Evolutionary conservation across 2,797 vertebrate genomes (phyloP).

Genomic region (Choloepus didactylus): DNA sequence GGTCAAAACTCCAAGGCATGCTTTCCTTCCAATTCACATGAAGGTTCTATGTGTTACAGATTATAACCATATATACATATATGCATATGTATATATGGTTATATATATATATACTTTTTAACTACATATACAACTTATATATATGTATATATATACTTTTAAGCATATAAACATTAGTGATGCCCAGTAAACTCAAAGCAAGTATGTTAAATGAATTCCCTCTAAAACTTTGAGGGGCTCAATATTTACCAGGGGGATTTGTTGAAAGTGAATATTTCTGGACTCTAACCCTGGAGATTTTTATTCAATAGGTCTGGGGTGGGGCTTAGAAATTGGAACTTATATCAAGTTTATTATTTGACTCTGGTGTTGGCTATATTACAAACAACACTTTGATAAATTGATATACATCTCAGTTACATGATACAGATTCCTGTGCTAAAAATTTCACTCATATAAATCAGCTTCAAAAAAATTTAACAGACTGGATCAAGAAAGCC

Average conservation of each 20-base stretch:
- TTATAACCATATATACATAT: fast-evolving
- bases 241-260: no score
- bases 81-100: no score
- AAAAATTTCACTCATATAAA: neutral
- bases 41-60: neutral
- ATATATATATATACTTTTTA: no score
- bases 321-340: neutral
- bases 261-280: neutral
- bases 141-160: neutral
- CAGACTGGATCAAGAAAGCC: neutral
- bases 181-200: neutral
- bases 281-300: no score
- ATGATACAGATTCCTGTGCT: neutral
- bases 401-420: neutral
- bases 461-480: neutral
- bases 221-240: neutral
- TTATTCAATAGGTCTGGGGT: no score
- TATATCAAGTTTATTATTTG: neutral
- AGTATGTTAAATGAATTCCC: neutral
- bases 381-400: neutral
- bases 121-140: no score
- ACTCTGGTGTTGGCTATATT: neutral
- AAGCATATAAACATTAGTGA: neutral
- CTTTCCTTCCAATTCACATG: neutral
- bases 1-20: neutral